Base-by-base conservation (phyloP, 1,140 invertebrate species). In the Rhopalosiphum padi region DNA sequence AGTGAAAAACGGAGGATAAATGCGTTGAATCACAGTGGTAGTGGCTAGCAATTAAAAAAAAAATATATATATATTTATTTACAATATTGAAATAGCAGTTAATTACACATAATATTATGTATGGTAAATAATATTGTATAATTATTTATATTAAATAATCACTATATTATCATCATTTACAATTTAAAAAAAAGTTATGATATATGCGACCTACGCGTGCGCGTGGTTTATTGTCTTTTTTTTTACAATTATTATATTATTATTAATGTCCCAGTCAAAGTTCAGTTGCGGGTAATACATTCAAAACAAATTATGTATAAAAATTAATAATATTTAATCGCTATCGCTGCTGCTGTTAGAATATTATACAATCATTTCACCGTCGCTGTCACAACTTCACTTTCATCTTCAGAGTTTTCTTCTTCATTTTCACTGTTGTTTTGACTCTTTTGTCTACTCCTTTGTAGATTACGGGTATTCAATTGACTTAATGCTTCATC, bases 41-140 rank as follows among this genome's bases (percentile, higher is more conserved):
- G 60, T 77, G 41, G 37, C 8, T 85, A 41, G 37, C 23, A 85
- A 85, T 30, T 43, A 43, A 41, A 85, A 7, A 85, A 85, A 41
- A 43, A 85, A 51, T 51, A 51, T 46, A 51, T 51, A 37, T 21
- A 9, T 77, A 85, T 85, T 22, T 77, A 85, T 85, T 22, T 85
- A 85, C 83, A 85, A 43, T 85, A 85, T 37, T 8, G 23, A 23
- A 37, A 43, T 23, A 85, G 37, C 37, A 85, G 7, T 43, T 43
- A 43, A 43, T 85, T 25, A 43, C 9, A 85, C 41, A 85, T 43
- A 85, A n/a, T n/a, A 77, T 77, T 85, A 41, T 43, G 4, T 15
- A 30, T 85, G 37, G 41, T 85, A 41, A 85, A 85, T 85, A 85
- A 85, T 85, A 85, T 41, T 85, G n/a, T 37, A 83, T 8, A 82